Base-by-base conservation (phyloP, 1,140 invertebrate species). In the Drosophila ironensis region DNA sequence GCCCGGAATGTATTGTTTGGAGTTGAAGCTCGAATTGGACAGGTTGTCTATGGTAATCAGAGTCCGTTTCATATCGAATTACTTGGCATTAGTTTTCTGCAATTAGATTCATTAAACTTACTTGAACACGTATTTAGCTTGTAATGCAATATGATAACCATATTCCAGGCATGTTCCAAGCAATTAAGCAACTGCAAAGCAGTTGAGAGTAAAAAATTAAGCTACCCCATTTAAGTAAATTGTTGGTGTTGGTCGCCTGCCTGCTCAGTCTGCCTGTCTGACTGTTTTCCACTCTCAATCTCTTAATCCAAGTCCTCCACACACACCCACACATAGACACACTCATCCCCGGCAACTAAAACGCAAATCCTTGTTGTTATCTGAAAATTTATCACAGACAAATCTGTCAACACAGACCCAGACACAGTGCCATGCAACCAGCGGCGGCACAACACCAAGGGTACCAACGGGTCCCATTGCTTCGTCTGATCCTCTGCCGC, bases 331-430 rank as follows among this genome's bases (percentile, higher is more conserved):
- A 47, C 12, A 28, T n/a, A 48, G 37, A 42, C 40, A 52, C 50
- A 70, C n/a, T n/a, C n/a, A n/a, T n/a, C n/a, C n/a, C n/a, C n/a
- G 67, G 60, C 78, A 80, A 84, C 80, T 84, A 86, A 81, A 84
- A 84, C 71, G 73, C 70, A 82, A 88, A 88, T 80, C 77, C 71
- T 88, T 78, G 71, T 88, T 78, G 70, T 87, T 86, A 87, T 87
- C 81, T 74, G 69, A 71, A 87, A 82, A 84, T 88, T 87, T 88
- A 82, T 87, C 87, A 87, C 78, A 88, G 87, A 88, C 87, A 87
- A 88, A 88, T 88, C 87, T 88, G 87, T 87, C 81, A 87, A 80
- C 81, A 70, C 81, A 84, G 71, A 59, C 74, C 75, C 75, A 84
- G 70, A 78, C 74, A 74, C 74, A 78, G 61, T 86, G 80, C 76